Base-by-base conservation (phyloP, 2,888 invertebrate genomes). In the Leucoptera coffeella region DNA sequence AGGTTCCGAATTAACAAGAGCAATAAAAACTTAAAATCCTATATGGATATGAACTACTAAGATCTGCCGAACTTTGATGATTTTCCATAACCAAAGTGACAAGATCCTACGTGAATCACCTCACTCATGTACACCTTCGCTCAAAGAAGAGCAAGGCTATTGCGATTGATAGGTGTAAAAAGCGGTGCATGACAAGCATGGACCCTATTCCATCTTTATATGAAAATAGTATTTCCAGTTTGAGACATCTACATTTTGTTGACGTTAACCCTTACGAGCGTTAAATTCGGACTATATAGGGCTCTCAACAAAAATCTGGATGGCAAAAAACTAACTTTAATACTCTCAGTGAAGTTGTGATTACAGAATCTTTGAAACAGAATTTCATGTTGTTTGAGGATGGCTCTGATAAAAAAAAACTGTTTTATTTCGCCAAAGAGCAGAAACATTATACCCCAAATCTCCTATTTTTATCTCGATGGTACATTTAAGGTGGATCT, bases 361-460 rank as follows among this genome's bases (percentile, higher is more conserved):
- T 29, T 24, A 22, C 29, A 25, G 19, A 14, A 14, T 14, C 15
- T 21, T 28, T 13, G 23, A 28, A 28, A 24, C n/a, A n/a, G n/a
- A 21, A 28, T 28, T 24, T 28, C 24, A 20, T 28, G 20, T 15
- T 23, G 17, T 17, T 23, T 28, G n/a, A n/a, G n/a, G 25, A 28
- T 17, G 24, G 24, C 17, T 25, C 22, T 28, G 25, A 28, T 21
- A 25, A 28, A 14, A 28, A 28, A 25, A 28, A 20, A n/a, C 21
- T 29, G 29, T 29, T 29, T 29, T 29, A 29, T 29, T 29, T 29
- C 29, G 22, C 25, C 25, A 29, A 24, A 21, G 13, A 15, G 24
- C 25, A 24, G 21, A 28, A 29, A 22, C 15, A n/a, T 20, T 29
- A 15, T 25, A 15, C 12, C 20, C 23, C 24, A 29, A 29, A 24